These are phyloP conservation scores for Trogon melanurus DNA, from an alignment of 2,113 vertebrate species.

Conservation along the genomic window DNA sequence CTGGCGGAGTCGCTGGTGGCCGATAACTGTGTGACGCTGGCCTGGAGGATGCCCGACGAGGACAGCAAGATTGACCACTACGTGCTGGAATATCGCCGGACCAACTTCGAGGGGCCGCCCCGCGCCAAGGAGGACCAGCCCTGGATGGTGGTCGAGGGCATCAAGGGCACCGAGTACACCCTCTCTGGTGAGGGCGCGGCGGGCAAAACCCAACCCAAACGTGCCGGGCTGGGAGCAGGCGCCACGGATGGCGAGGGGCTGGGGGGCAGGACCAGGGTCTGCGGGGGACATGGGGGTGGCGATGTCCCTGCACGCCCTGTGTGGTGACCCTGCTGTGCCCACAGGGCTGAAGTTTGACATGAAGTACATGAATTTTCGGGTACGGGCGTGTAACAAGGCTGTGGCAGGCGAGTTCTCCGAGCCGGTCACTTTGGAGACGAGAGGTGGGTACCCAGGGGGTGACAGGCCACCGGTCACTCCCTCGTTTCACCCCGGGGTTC, in stretches of 20 bases:
- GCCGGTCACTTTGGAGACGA: slow-evolving; percentile 89
- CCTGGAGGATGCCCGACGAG: slow-evolving; percentile 86
- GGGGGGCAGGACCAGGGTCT: neutral
- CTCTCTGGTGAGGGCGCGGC: slow-evolving; percentile 76
- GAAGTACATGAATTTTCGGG: slow-evolving; percentile 92
- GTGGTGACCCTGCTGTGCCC: neutral
- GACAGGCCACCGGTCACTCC: neutral
- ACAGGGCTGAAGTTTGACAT: slow-evolving; percentile 90
- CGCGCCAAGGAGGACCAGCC: slow-evolving; percentile 92
- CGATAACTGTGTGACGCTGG: slow-evolving; percentile 88
- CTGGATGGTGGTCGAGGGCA: slow-evolving; percentile 96
- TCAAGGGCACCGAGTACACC: slow-evolving; percentile 84
- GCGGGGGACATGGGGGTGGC: rapidly evolving
- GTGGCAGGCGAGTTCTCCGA: slow-evolving; percentile 96
- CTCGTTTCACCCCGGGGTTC: neutral
- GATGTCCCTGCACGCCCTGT: rapidly evolving
- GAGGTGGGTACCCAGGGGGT: slow-evolving; percentile 69
- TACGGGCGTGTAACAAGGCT: slow-evolving; percentile 93
- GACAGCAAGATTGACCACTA: slow-evolving; percentile 95
- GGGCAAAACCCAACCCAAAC: rapidly evolving
- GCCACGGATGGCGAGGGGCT: neutral
- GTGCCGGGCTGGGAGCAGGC: neutral
- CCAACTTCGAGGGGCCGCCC: slow-evolving; percentile 91
- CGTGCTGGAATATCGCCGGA: slow-evolving; percentile 88
- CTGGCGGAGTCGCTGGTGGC: slow-evolving; percentile 88